A percentile compares a stretch with the other conserved stretches of the same genome.
These are phyloP conservation scores for Oppia nitens DNA, from an alignment of 1,140 invertebrate species.

Conservation along the genomic window DNA sequence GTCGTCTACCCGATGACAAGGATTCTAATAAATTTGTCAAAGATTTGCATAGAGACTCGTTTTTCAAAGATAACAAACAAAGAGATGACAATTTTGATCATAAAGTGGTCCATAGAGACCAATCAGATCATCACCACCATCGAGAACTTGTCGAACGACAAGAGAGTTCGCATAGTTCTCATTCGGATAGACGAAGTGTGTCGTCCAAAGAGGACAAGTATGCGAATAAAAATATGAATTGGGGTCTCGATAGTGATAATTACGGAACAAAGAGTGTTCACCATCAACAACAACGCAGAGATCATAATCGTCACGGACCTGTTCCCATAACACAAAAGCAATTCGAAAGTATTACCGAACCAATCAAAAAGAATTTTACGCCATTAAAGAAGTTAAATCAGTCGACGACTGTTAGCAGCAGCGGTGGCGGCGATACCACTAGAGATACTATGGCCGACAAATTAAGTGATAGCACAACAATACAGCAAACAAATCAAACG, in stretches of 20 bases:
- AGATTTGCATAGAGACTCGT: not conserved
- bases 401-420: not conserved
- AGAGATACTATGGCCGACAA: not conserved
- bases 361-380: constrained; percentile 27
- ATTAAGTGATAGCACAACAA: not conserved
- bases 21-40: not conserved
- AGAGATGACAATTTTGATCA: not conserved
- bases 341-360: constrained; percentile 26
- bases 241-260: not conserved
- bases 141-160: constrained; percentile 11
- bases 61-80: not conserved
- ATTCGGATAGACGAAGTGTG: constrained; percentile 17
- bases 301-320: constrained; percentile 22
- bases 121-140: not conserved
- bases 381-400: constrained; percentile 29
- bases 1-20: not conserved
- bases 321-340: constrained; percentile 30
- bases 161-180: constrained; percentile 14
- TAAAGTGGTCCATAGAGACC: too few relatives aligned
- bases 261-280: too few relatives aligned
- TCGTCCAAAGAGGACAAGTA: constrained; percentile 6
- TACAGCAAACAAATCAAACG: not conserved
- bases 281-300: too few relatives aligned
- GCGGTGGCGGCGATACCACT: not conserved
- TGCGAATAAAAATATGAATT: constrained; percentile 19